Evolutionary conservation across 2,797 vertebrate species (phyloP).

Genomic region (Bufotes viridis): DNA sequence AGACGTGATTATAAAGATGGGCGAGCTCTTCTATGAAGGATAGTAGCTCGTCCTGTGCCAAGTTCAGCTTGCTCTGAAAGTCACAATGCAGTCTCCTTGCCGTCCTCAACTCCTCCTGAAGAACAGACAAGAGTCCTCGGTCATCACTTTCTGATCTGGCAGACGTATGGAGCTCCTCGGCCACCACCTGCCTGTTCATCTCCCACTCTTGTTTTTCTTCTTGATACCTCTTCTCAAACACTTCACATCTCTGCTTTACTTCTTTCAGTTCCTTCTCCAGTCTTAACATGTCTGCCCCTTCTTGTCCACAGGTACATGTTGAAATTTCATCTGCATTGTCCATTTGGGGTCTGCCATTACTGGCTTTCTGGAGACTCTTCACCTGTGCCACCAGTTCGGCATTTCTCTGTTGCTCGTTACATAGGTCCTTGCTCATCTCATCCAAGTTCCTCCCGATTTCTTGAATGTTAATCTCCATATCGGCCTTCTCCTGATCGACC

Average conservation of each 20-base stretch:
- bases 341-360: background rate
- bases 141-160: slow-evolving; percentile 79
- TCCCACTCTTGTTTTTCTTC: slow-evolving; percentile 81
- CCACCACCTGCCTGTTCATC: slow-evolving; percentile 77
- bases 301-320: slow-evolving; percentile 75
- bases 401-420: slow-evolving; percentile 79
- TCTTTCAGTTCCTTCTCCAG: slow-evolving; percentile 78
- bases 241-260: slow-evolving; percentile 72
- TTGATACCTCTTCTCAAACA: slow-evolving; percentile 75
- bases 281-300: slow-evolving; percentile 75
- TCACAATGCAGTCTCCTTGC: slow-evolving; percentile 79
- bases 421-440: slow-evolving; percentile 76
- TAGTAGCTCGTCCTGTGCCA: slow-evolving; percentile 84
- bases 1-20: slow-evolving; percentile 86
- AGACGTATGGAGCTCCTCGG: slow-evolving; percentile 81
- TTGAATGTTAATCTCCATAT: slow-evolving; percentile 75
- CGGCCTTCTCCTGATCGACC: slow-evolving; percentile 81
- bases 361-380: slow-evolving; percentile 69
- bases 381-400: slow-evolving; percentile 76
- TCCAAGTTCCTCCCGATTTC: slow-evolving; percentile 81
- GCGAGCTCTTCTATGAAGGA: slow-evolving; percentile 86
- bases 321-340: slow-evolving; percentile 68
- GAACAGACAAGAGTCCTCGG: slow-evolving; percentile 78
- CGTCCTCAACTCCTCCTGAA: slow-evolving; percentile 82
- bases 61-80: slow-evolving; percentile 79